phyloP scores from a whole-genome alignment of 2,888 invertebrate species.

The Plagodis pulveraria region DNA sequence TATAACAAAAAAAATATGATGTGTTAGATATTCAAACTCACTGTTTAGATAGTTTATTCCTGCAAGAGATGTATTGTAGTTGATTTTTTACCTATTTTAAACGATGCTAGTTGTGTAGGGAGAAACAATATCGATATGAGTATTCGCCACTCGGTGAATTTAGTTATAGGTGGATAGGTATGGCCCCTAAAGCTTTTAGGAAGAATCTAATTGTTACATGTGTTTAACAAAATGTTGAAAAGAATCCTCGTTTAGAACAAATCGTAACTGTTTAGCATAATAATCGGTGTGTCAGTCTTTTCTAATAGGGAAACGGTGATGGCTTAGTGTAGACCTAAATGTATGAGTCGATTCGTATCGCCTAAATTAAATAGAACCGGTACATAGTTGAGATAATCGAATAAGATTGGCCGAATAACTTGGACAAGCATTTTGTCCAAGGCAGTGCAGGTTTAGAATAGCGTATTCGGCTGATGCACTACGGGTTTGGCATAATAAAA shows the following conservation, averaged over 20 bases:
- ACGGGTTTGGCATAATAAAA: too few species aligned
- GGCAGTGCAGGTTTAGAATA: too few species aligned
- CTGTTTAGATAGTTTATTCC: conserved; percentile 72
- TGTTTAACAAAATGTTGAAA: conserved; percentile 57
- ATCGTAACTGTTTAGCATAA: conserved; percentile 66
- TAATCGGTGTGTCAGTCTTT: conserved; percentile 66
- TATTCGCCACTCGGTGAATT: conserved; percentile 61
- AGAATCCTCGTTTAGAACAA: conserved; percentile 71
- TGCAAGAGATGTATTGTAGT: conserved; percentile 69
- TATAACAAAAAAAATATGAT: conserved; percentile 50
- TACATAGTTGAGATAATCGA: not conserved
- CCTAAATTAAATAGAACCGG: conserved; percentile 5
- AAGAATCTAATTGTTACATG: conserved; percentile 71
- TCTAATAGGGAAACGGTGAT: conserved; percentile 47
- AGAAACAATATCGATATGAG: conserved; percentile 42
- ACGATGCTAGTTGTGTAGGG: conserved; percentile 77
- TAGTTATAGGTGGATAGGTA: conserved; percentile 58
- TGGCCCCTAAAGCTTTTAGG: conserved; percentile 76
- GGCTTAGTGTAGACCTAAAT: conserved; percentile 27
- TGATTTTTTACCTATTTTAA: conserved; percentile 76
- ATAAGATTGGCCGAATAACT: not conserved
- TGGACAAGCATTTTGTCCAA: not conserved
- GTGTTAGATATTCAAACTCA: conserved; percentile 62
- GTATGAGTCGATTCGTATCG: conserved; percentile 5
- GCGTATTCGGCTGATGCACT: too few species aligned